Percentiles rank a stretch among this genome's conserved stretches.
Conservation (phyloP, 1,140 invertebrate species). For the Diabrotica virgifera region DNA sequence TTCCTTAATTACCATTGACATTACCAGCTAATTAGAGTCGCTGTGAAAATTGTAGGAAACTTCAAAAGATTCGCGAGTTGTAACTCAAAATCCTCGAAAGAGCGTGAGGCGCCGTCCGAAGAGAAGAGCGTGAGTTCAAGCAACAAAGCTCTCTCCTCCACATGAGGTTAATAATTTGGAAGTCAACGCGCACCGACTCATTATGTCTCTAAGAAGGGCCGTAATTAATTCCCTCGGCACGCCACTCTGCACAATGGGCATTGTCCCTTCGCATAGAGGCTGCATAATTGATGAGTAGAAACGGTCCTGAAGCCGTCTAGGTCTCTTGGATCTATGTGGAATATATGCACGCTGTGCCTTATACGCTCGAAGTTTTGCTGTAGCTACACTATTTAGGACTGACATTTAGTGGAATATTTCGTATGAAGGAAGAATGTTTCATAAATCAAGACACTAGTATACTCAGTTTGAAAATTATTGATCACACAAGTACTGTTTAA, state of each 20-base stretch:
- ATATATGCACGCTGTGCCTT: background rate
- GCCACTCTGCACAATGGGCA: conserved; percentile 19
- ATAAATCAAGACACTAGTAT: no score
- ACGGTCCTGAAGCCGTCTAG: background rate
- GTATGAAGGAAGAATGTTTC: no score
- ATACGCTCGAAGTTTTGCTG: no score
- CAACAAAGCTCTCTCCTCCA: conserved; percentile 16
- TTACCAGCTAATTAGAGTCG: no score
- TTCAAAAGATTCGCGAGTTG: background rate
- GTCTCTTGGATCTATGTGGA: background rate
- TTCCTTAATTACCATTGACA: no score
- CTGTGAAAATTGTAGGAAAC: background rate
- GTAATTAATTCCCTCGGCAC: conserved; percentile 18
- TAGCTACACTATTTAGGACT: no score
- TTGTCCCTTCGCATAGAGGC: conserved; percentile 18
- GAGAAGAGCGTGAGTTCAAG: background rate
- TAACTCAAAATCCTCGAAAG: conserved; percentile 4
- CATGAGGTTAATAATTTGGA: conserved; percentile 21
- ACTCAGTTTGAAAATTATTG: no score
- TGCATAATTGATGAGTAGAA: conserved; percentile 20
- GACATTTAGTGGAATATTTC: no score
- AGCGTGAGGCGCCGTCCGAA: background rate
- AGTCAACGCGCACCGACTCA: conserved; percentile 19
- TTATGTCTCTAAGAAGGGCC: conserved; percentile 21
- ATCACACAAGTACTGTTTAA: no score